A percentile compares a stretch with the other conserved stretches of the same genome.
Evolutionary conservation across 2,797 vertebrate species (phyloP).

Genomic region (Falco rusticolus): DNA sequence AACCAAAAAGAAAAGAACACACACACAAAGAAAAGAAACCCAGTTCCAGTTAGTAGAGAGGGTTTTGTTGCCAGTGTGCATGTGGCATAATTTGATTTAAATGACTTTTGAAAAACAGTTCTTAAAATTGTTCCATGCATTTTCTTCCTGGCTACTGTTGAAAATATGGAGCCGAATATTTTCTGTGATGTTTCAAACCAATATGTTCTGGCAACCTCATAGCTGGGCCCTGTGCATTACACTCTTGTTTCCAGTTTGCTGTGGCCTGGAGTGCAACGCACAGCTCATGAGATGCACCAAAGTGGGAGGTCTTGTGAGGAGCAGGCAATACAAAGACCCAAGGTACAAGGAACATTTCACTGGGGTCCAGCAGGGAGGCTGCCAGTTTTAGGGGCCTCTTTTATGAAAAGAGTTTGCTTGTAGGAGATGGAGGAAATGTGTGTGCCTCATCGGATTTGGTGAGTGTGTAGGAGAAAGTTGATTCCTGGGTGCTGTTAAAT

Average conservation of each 20-base stretch:
- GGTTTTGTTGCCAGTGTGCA: slow-evolving; percentile 60
- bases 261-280: slow-evolving; percentile 63
- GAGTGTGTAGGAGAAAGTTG: not conserved
- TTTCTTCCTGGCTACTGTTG: slow-evolving; percentile 72
- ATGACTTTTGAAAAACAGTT: slow-evolving; percentile 72
- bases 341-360: slow-evolving; percentile 27
- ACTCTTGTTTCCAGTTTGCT: slow-evolving; percentile 64
- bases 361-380: slow-evolving; percentile 56
- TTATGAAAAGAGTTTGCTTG: not conserved
- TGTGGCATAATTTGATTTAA: slow-evolving; percentile 73
- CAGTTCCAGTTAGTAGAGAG: slow-evolving; percentile 53
- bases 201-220: slow-evolving; percentile 66
- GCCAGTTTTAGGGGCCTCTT: slow-evolving; percentile 42
- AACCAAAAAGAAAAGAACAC: slow-evolving; percentile 54
- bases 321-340: slow-evolving; percentile 27
- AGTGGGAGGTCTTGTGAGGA: slow-evolving; percentile 61
- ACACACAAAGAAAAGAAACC: slow-evolving; percentile 43
- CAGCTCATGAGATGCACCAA: slow-evolving; percentile 55
- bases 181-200: slow-evolving; percentile 75
- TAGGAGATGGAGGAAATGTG: slow-evolving; percentile 20
- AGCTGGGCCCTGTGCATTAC: slow-evolving; percentile 61
- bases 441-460: not conserved
- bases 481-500: not conserved
- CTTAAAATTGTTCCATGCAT: slow-evolving; percentile 70
- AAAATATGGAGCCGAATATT: slow-evolving; percentile 71